These are phyloP conservation scores for Lycodopsis pacificus DNA, from an alignment of 2,797 vertebrate genomes.

Conservation along the genomic window DNA sequence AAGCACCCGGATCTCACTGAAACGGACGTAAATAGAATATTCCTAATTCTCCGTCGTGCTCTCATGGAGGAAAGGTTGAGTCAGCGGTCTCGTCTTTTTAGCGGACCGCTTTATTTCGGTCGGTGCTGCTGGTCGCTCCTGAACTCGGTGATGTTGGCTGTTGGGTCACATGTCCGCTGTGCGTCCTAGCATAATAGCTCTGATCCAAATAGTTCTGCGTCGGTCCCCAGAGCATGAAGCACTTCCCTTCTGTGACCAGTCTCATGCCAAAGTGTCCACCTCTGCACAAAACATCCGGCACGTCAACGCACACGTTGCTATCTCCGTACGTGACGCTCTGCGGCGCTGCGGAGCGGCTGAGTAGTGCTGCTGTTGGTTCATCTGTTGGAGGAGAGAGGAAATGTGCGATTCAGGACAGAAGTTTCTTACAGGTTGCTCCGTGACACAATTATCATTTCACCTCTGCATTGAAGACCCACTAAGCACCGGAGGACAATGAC, in stretches of 20 bases:
- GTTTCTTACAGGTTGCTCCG: background rate
- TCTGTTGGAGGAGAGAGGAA: background rate
- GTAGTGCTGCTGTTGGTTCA: background rate
- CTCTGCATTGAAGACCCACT: background rate
- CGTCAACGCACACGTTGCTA: background rate
- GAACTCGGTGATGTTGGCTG: background rate
- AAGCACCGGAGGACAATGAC: conserved; percentile 8
- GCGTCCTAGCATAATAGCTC: background rate
- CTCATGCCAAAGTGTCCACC: background rate
- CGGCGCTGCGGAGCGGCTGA: background rate
- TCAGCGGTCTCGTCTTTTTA: background rate
- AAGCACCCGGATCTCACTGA: background rate
- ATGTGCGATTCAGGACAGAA: background rate
- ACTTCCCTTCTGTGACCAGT: background rate
- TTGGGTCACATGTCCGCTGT: background rate
- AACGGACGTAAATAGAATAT: background rate
- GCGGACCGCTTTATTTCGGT: background rate
- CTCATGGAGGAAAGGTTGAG: background rate
- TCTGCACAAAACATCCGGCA: background rate
- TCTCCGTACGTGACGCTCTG: background rate
- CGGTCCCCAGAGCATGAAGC: background rate
- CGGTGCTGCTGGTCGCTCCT: no score
- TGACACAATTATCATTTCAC: background rate
- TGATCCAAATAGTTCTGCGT: background rate
- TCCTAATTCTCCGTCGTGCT: background rate